Conservation (phyloP, 1,140 invertebrate species). For the Chlorops oryzae region DNA sequence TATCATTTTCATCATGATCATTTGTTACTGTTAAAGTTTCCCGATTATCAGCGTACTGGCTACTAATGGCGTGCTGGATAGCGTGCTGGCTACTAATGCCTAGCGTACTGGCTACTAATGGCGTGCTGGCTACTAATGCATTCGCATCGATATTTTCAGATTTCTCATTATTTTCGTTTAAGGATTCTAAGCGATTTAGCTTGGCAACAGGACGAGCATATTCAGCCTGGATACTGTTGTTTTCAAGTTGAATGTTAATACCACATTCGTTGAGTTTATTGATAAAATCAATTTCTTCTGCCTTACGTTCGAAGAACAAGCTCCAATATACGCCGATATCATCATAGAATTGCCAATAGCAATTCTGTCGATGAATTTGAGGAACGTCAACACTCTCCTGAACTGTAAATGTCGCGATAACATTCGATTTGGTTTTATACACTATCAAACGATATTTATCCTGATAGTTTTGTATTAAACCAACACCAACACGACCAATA, state of each 20-base stretch:
- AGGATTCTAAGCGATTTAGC: background rate
- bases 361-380: slow-evolving; percentile 12
- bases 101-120: too few species aligned
- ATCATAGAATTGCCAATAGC: slow-evolving; percentile 38
- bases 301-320: slow-evolving; percentile 18
- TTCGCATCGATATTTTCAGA: background rate
- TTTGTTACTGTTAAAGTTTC: too few species aligned
- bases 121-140: too few species aligned
- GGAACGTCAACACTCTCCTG: background rate
- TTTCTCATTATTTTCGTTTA: background rate
- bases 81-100: too few species aligned
- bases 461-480: slow-evolving; percentile 19
- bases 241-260: too few species aligned
- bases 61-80: too few species aligned
- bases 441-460: slow-evolving; percentile 23
- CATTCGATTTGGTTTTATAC: slow-evolving; percentile 20
- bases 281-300: slow-evolving; percentile 24
- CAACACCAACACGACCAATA: slow-evolving; percentile 29
- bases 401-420: slow-evolving; percentile 15
- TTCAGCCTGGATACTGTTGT: too few species aligned
- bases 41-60: too few species aligned
- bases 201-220: background rate
- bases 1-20: too few species aligned
- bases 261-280: slow-evolving; percentile 4
- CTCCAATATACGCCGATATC: slow-evolving; percentile 27